phyloP scores from a whole-genome alignment of 2,888 invertebrate species.

The Cynaeus angustus region DNA sequence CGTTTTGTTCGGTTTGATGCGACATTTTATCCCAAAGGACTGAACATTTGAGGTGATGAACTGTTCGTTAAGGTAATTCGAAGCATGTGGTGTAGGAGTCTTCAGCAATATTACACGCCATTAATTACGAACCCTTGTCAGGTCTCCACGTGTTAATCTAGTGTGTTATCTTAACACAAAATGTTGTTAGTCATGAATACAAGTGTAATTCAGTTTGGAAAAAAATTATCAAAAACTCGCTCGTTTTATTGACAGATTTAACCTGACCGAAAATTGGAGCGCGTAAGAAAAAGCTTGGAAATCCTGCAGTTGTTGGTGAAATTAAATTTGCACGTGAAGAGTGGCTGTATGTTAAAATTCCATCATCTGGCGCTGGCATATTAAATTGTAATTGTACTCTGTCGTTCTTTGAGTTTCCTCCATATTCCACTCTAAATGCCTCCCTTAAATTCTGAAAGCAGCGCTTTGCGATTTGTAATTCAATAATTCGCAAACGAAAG shows the following conservation, averaged over 20 bases:
- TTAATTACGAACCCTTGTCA: conserved; percentile 66
- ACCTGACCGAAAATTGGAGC: conserved; percentile 30
- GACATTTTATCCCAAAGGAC: conserved; percentile 19
- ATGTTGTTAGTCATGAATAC: conserved; percentile 36
- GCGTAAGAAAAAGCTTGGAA: conserved; percentile 47
- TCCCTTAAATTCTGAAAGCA: conserved; percentile 56
- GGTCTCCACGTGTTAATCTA: conserved; percentile 66
- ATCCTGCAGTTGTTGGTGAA: conserved; percentile 49
- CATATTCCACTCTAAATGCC: conserved; percentile 56
- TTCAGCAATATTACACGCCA: conserved; percentile 64
- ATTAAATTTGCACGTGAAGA: conserved; percentile 54
- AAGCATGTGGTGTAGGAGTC: conserved; percentile 60
- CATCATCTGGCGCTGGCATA: conserved; percentile 56
- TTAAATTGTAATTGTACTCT: conserved; percentile 58
- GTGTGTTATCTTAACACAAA: conserved; percentile 54
- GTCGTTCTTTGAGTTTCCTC: conserved; percentile 54
- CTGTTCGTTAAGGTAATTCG: conserved; percentile 46
- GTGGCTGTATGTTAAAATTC: conserved; percentile 54
- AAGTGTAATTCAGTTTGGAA: conserved; percentile 20
- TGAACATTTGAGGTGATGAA: conserved; percentile 40
- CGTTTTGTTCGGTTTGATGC: conserved; percentile 25
- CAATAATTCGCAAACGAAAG: conserved; percentile 63
- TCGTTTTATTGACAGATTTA: conserved; percentile 24
- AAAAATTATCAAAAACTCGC: conserved; percentile 26
- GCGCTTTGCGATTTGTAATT: conserved; percentile 65